Percentiles rank a stretch among this genome's conserved stretches.
Evolutionary conservation across 2,113 vertebrate species (phyloP).

Genomic region (Clarias gariepinus): DNA sequence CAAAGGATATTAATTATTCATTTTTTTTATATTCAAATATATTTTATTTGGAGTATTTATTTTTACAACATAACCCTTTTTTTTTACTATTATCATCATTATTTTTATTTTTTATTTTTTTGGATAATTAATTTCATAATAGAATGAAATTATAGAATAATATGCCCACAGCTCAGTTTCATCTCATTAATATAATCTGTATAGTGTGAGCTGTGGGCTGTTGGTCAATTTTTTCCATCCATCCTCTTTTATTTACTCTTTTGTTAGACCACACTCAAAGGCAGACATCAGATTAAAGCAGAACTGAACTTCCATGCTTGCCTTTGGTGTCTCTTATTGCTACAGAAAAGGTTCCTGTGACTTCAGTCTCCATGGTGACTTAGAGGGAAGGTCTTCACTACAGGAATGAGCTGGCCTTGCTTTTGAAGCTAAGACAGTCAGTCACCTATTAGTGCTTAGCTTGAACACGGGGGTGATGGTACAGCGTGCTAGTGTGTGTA

Average conservation of each 20-base stretch:
- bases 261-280: not conserved
- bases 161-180: not conserved
- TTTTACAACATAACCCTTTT: not conserved
- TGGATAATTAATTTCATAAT: not conserved
- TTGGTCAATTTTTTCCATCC: not conserved
- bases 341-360: slow-evolving; percentile 7
- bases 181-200: not conserved
- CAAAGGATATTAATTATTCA: not conserved
- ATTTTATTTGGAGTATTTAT: not conserved
- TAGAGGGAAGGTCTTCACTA: slow-evolving; percentile 36
- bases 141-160: not conserved
- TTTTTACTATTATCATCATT: not conserved
- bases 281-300: slow-evolving; percentile 7
- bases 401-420: slow-evolving; percentile 58
- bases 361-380: slow-evolving; percentile 51
- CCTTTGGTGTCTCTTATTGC: slow-evolving; percentile 31
- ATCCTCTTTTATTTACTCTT: not conserved
- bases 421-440: slow-evolving; percentile 57
- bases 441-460: slow-evolving; percentile 60
- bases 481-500: slow-evolving; percentile 3
- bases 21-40: too few species aligned
- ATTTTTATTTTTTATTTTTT: too few species aligned
- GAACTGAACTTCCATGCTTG: slow-evolving; percentile 16
- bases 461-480: slow-evolving; percentile 38
- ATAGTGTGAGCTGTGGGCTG: not conserved